phyloP scores from a whole-genome alignment of 2,888 invertebrate genomes.

The Acanthacorydalis orientalis region DNA sequence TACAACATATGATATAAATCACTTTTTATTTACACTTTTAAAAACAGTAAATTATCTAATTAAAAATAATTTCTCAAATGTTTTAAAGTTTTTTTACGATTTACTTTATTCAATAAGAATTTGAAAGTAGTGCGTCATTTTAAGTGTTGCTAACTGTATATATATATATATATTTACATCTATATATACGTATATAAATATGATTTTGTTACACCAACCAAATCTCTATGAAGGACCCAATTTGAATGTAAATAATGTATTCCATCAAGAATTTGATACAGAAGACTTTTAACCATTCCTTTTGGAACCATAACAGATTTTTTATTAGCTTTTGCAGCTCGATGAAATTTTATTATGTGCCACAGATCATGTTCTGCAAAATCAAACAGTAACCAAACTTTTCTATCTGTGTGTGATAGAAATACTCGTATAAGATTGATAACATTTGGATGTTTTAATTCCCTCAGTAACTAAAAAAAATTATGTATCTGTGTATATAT shows the following conservation, averaged over 20 bases:
- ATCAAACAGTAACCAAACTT: slow-evolving; percentile 94
- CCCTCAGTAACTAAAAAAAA: slow-evolving; percentile 65
- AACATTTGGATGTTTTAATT: slow-evolving; percentile 92
- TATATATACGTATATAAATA: background rate
- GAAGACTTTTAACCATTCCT: slow-evolving; percentile 92
- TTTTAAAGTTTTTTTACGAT: too few species aligned
- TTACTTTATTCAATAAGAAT: too few species aligned
- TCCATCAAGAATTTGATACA: slow-evolving; percentile 96
- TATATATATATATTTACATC: background rate
- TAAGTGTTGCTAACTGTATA: too few species aligned
- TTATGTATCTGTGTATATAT: background rate
- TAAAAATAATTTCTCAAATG: background rate
- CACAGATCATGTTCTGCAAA: slow-evolving; percentile 99
- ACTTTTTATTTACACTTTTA: too few species aligned
- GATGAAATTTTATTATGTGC: slow-evolving; percentile 98
- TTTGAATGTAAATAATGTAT: slow-evolving; percentile 98
- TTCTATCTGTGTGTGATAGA: slow-evolving; percentile 86
- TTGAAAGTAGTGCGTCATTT: too few species aligned
- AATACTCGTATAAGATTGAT: slow-evolving; percentile 93
- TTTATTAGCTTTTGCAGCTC: slow-evolving; percentile 94
- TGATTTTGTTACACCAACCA: slow-evolving; percentile 37
- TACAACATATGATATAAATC: slow-evolving; percentile 20
- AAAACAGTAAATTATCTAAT: background rate
- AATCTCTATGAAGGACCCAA: slow-evolving; percentile 95
- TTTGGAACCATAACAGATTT: slow-evolving; percentile 91